phyloP scores from a whole-genome alignment of 1,140 invertebrate genomes.

The Ceratoteleas bidentatus region DNA sequence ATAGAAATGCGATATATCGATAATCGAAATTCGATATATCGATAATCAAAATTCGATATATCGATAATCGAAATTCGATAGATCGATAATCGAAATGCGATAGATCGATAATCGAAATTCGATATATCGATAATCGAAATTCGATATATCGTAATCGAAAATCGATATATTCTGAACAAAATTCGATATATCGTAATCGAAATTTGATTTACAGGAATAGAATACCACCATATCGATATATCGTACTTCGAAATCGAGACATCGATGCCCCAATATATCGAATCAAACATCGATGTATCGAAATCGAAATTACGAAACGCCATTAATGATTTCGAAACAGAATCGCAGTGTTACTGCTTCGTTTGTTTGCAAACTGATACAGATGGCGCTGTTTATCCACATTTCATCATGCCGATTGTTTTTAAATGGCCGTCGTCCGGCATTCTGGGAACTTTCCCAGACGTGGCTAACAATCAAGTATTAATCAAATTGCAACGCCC shows the following conservation, averaged over 20 bases:
- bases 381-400: slow-evolving; percentile 12
- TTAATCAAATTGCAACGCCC: slow-evolving; percentile 41
- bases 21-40: background rate
- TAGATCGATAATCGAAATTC: too few relatives aligned
- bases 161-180: background rate
- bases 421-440: slow-evolving; percentile 25
- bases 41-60: too few relatives aligned
- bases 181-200: background rate
- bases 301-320: background rate
- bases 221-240: background rate
- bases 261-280: too few relatives aligned
- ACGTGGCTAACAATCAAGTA: slow-evolving; percentile 30
- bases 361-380: too few relatives aligned
- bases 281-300: background rate
- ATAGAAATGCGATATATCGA: background rate
- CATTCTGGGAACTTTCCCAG: slow-evolving; percentile 51
- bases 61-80: too few relatives aligned
- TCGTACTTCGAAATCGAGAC: background rate
- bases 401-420: slow-evolving; percentile 34
- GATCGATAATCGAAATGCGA: background rate
- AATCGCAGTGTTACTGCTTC: background rate
- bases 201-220: background rate
- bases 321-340: background rate
- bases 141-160: background rate
- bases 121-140: background rate